Conservation (phyloP, 92 coral and sea anemone species). For the Phymanthus crucifer region DNA sequence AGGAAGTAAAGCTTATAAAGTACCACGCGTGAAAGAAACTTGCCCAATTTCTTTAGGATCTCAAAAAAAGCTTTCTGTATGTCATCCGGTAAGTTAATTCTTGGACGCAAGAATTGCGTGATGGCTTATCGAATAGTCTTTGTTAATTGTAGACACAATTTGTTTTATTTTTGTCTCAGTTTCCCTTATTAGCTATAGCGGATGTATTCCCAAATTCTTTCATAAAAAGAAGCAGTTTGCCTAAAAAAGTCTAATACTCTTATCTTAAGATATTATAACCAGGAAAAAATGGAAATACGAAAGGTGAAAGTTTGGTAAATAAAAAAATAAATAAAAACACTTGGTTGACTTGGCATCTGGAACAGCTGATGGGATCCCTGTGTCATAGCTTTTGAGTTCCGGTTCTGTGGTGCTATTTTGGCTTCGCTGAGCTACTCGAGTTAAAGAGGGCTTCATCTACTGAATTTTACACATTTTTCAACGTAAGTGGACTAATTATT, state of each 20-base stretch:
- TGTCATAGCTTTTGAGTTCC: neutral
- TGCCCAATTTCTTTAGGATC: no score
- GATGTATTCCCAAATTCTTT: neutral
- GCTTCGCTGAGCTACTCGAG: neutral
- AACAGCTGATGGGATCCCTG: neutral
- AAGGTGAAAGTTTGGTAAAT: neutral
- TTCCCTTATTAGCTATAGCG: neutral
- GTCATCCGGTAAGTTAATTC: no score
- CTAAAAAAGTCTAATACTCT: neutral
- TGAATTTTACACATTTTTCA: neutral
- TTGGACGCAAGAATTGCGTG: no score
- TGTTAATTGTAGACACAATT: no score
- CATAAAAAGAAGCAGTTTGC: neutral
- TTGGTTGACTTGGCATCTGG: no score
- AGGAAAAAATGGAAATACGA: neutral
- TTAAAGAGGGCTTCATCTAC: neutral
- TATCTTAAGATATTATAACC: no score
- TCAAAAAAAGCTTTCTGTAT: no score
- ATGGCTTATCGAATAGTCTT: no score
- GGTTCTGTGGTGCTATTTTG: neutral
- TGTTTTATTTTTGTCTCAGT: no score
- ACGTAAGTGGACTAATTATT: neutral
- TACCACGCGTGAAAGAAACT: no score
- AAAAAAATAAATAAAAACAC: no score
- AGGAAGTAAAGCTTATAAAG: no score